These are phyloP conservation scores for Nycticryphes semicollaris DNA, from an alignment of 2,113 vertebrate genomes.

Conservation along the genomic window DNA sequence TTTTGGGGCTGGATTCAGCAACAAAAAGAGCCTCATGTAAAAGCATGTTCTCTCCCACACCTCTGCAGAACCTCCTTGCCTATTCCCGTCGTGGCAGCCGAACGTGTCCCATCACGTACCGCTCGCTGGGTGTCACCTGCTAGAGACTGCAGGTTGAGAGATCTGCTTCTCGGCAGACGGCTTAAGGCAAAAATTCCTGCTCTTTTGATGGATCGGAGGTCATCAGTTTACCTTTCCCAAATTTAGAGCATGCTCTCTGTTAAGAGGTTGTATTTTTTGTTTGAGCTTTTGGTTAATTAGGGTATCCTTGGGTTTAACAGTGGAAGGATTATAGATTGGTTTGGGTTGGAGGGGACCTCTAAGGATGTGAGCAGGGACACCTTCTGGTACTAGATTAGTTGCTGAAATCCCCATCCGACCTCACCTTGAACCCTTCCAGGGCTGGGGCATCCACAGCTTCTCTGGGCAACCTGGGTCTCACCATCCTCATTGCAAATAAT, in stretches of 20 bases:
- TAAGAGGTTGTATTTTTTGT: background rate
- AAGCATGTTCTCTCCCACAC: rapidly evolving
- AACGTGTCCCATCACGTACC: background rate
- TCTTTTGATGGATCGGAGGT: background rate
- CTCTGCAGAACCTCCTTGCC: background rate
- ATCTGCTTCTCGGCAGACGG: background rate
- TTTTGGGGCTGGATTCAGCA: background rate
- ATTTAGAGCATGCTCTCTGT: background rate
- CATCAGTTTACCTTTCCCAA: background rate
- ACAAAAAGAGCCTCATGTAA: background rate
- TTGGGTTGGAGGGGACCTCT: background rate
- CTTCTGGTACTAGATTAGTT: too few species aligned
- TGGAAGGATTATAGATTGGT: too few species aligned
- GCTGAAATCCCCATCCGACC: background rate
- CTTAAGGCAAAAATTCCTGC: background rate
- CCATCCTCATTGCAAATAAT: background rate
- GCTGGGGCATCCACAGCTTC: background rate
- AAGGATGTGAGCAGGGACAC: too few species aligned
- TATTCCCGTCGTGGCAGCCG: background rate
- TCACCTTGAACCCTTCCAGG: background rate
- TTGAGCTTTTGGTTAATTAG: background rate
- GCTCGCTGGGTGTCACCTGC: rapidly evolving
- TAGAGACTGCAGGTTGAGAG: background rate
- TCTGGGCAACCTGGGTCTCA: background rate
- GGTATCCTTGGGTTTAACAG: background rate